phyloP scores from a whole-genome alignment of 1,140 invertebrate species.

The Drusus annulatus region DNA sequence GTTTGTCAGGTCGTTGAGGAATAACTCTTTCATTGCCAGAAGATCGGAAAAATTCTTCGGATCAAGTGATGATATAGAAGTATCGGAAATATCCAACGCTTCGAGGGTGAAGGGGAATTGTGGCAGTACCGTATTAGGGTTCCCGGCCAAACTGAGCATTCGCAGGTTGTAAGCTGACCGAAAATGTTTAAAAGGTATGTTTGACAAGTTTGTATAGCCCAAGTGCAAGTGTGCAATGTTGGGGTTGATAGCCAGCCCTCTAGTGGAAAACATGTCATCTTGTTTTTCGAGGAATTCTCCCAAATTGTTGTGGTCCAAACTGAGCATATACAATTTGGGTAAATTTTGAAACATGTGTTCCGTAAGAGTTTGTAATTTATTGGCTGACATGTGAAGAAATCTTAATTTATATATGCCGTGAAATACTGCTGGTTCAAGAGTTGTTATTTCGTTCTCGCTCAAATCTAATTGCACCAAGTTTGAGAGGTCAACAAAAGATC shows the following conservation, averaged over 20 bases:
- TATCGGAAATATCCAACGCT: conserved; percentile 67
- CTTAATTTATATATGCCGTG: conserved; percentile 66
- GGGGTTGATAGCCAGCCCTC: conserved; percentile 63
- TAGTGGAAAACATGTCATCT: conserved; percentile 62
- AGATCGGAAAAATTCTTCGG: conserved; percentile 64
- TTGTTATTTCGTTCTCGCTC: conserved; percentile 68
- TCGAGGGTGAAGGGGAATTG: conserved; percentile 66
- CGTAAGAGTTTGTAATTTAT: conserved; percentile 67
- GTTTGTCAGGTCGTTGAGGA: conserved; percentile 65
- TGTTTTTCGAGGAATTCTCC: conserved; percentile 56
- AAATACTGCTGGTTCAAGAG: conserved; percentile 68
- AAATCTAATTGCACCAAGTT: conserved; percentile 71
- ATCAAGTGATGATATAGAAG: conserved; percentile 63
- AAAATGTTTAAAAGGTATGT: conserved; percentile 65
- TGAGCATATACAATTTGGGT: conserved; percentile 66
- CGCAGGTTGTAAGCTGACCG: conserved; percentile 65
- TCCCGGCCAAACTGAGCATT: conserved; percentile 63
- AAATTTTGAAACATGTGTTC: conserved; percentile 67
- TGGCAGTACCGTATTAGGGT: conserved; percentile 63
- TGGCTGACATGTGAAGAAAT: conserved; percentile 71
- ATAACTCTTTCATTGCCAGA: conserved; percentile 63
- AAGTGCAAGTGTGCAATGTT: conserved; percentile 65
- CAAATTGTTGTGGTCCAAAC: conserved; percentile 67
- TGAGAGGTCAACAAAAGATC: conserved; percentile 64
- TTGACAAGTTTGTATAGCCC: conserved; percentile 62